A percentile compares a stretch with the other conserved stretches of the same genome.
phyloP scores from a whole-genome alignment of 2,888 invertebrate genomes.

The Epistrophe eligans region DNA sequence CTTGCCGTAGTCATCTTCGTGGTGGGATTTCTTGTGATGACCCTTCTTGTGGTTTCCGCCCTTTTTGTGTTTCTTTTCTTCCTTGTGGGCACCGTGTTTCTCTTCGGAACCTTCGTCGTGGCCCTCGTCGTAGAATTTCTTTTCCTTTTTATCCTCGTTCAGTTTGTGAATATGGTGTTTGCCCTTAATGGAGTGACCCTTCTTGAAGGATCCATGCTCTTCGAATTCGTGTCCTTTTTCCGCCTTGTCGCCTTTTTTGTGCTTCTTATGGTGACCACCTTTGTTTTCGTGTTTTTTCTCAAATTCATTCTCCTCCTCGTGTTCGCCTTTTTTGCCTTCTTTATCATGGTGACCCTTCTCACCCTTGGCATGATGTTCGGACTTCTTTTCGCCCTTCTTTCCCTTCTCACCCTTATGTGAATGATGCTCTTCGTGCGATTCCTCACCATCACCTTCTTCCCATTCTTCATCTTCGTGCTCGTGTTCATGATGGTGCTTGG shows the following conservation, averaged over 20 bases:
- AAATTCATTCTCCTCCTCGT: conserved; percentile 84
- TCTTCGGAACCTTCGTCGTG: conserved; percentile 92
- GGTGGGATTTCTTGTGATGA: conserved; percentile 91
- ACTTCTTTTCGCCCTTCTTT: conserved; percentile 89
- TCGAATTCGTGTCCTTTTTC: conserved; percentile 84
- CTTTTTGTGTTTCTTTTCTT: conserved; percentile 92
- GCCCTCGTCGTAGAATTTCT: conserved; percentile 93
- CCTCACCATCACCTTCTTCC: conserved; percentile 87
- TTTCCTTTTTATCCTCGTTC: conserved; percentile 94
- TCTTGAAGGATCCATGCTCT: conserved; percentile 89
- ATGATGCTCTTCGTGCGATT: conserved; percentile 88
- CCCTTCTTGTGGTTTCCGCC: conserved; percentile 92
- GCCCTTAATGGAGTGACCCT: conserved; percentile 94
- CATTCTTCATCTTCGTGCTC: conserved; percentile 80
- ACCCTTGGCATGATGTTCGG: conserved; percentile 88
- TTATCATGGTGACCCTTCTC: conserved; percentile 91
- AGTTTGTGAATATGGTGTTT: conserved; percentile 93
- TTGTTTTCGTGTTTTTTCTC: conserved; percentile 85
- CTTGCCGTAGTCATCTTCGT: conserved; percentile 91
- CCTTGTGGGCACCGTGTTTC: conserved; percentile 92
- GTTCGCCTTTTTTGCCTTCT: conserved; percentile 85
- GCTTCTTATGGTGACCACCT: conserved; percentile 84
- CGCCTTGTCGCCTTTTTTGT: conserved; percentile 85
- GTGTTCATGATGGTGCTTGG: conserved; percentile 80
- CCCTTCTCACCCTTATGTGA: conserved; percentile 89